Base-by-base conservation (phyloP, 2,113 vertebrate genomes). In the Sialia sialis region DNA sequence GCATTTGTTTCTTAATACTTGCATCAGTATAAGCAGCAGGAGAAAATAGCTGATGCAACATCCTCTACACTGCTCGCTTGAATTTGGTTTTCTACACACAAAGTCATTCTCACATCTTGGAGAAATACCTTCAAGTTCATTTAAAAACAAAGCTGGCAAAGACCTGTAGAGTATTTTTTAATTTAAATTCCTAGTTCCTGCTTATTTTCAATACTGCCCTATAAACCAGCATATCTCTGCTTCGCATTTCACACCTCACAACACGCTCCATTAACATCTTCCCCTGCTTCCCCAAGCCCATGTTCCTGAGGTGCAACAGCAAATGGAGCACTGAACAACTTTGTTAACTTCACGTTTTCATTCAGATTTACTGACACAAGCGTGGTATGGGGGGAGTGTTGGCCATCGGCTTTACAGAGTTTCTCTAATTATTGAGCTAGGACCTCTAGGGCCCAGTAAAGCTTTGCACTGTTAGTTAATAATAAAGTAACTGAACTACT, bases 351-450 rank as follows among this genome's bases (percentile, higher is more conserved):
- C 63, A 81, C 95, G 13, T 96, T 96, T 93, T 92, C 84, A 27
- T 94, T 94, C 91, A 94, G 85, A 94, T 97, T 96, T 98, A 97
- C 95, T 97, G 95, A 96, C 14, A 10, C 70, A 90, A 87, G 73
- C 66, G 51, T 91, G 85, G 90, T 96, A 78, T 91, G 51, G 82
- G 92, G 92, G 80, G 85, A 94, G 84, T 78, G 94, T 93, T 97
- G 95, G 96, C 95, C 95, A 88, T 95, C 13, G 44, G 94, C 96
- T 97, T 96, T 86, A 84, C 94, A 84, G 96, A 79, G 93, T 97
- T 98, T 96, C 95, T 97, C 87, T 98, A 96, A 97, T 98, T 98
- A 96, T 93, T 96, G 93, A 78, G 49, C 91, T 95, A 68, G 86
- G 95, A 91, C 94, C 96, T 97, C 98, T 64, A 32, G 96, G 94